These are phyloP conservation scores for Etheostoma spectabile DNA, from an alignment of 2,113 vertebrate species.

Conservation along the genomic window DNA sequence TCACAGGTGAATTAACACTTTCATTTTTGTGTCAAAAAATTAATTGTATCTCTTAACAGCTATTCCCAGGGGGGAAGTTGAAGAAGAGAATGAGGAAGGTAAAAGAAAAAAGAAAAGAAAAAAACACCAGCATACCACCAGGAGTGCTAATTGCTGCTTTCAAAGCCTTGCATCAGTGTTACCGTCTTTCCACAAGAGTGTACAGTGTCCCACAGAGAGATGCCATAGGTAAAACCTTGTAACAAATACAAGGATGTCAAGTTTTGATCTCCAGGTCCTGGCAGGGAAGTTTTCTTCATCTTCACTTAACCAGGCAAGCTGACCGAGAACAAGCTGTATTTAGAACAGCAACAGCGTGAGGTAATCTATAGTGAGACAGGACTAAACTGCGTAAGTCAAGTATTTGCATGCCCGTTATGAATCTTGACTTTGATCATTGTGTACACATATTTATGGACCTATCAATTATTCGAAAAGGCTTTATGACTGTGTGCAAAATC, in stretches of 20 bases:
- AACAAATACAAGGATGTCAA: constrained; percentile 72
- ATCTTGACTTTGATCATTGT: constrained; percentile 10
- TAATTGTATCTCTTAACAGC: constrained; percentile 84
- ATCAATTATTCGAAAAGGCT: not conserved
- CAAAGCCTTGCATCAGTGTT: constrained; percentile 79
- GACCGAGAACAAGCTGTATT: constrained; percentile 48
- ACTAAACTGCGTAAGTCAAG: not conserved
- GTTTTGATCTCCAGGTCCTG: constrained; percentile 63
- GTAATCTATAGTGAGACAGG: constrained; percentile 7
- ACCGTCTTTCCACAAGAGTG: constrained; percentile 51
- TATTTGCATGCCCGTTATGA: not conserved
- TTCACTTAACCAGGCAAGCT: constrained; percentile 64
- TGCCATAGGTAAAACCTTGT: constrained; percentile 53
- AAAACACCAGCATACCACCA: constrained; percentile 70
- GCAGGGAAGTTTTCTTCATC: constrained; percentile 60
- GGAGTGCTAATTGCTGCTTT: constrained; percentile 85
- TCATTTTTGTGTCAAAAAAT: constrained; percentile 85
- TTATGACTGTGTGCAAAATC: not conserved
- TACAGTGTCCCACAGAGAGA: constrained; percentile 70
- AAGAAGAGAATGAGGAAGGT: constrained; percentile 69
- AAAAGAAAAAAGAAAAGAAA: constrained; percentile 50
- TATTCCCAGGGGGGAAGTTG: constrained; percentile 73
- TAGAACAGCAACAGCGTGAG: constrained; percentile 40
- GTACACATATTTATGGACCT: not conserved
- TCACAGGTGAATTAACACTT: constrained; percentile 86